Percentiles rank a stretch among this genome's conserved stretches.
Conservation (phyloP, 2,797 vertebrate species). For the Staurois parvus region DNA sequence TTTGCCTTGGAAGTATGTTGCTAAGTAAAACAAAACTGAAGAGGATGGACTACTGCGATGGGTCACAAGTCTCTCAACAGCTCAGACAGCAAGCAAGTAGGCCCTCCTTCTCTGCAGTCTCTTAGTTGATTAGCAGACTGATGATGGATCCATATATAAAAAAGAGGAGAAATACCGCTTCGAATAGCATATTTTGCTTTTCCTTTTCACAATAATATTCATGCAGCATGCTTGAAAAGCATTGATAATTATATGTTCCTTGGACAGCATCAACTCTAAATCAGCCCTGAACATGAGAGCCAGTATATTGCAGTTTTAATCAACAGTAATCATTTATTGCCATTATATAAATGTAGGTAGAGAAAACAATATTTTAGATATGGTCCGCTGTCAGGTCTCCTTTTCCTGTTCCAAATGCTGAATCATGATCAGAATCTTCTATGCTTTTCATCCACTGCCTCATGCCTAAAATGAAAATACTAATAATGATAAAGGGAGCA, state of each 20-base stretch:
- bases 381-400: slow-evolving; percentile 6
- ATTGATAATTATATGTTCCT: neutral
- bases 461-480: slow-evolving; percentile 46
- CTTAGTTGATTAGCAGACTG: neutral
- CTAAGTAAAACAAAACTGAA: no score
- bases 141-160: neutral
- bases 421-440: slow-evolving; percentile 44
- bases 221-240: neutral
- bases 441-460: slow-evolving; percentile 35
- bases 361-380: neutral
- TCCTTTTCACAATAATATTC: neutral
- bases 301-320: neutral
- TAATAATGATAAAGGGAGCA: slow-evolving; percentile 59
- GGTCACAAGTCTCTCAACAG: neutral
- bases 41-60: no score
- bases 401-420: slow-evolving; percentile 8
- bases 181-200: neutral
- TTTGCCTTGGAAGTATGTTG: no score
- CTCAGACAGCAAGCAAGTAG: neutral
- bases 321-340: neutral
- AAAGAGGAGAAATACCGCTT: neutral
- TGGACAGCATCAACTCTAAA: neutral
- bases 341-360: neutral
- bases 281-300: neutral
- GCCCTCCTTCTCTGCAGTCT: neutral